These are phyloP conservation scores for Ifrita kowaldi DNA, from an alignment of 2,113 vertebrate genomes.

Conservation along the genomic window DNA sequence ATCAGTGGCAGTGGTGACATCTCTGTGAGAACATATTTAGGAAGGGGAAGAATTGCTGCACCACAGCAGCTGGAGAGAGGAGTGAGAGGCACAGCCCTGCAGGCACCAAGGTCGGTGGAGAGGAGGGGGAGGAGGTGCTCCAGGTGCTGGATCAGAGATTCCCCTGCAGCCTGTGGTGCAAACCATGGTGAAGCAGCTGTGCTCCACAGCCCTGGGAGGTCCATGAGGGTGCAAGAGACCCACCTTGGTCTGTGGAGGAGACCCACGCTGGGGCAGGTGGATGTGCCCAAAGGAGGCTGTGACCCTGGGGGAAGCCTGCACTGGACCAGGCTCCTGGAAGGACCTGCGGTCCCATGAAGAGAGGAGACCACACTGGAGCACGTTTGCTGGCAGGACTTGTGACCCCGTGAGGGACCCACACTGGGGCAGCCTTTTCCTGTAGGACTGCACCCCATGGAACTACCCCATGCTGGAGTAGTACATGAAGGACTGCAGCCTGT, in stretches of 20 bases:
- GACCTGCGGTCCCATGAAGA: neutral
- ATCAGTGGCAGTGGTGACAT: neutral
- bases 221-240: neutral
- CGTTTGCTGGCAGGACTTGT: neutral
- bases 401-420: neutral
- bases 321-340: neutral
- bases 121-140: neutral
- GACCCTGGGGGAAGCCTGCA: neutral
- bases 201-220: neutral
- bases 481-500: neutral
- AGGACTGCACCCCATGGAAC: neutral
- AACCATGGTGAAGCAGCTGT: neutral
- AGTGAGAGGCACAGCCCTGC: neutral
- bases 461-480: neutral
- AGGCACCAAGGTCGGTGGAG: neutral
- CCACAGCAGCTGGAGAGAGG: neutral
- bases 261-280: fast-evolving
- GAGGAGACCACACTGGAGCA: neutral
- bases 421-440: neutral
- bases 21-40: neutral
- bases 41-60: neutral
- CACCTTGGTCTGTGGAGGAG: neutral
- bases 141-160: neutral
- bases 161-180: neutral
- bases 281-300: neutral